A percentile compares a stretch with the other conserved stretches of the same genome.
Evolutionary conservation across 2,113 vertebrate species (phyloP).

Genomic region (Campylorhamphus procurvoides): DNA sequence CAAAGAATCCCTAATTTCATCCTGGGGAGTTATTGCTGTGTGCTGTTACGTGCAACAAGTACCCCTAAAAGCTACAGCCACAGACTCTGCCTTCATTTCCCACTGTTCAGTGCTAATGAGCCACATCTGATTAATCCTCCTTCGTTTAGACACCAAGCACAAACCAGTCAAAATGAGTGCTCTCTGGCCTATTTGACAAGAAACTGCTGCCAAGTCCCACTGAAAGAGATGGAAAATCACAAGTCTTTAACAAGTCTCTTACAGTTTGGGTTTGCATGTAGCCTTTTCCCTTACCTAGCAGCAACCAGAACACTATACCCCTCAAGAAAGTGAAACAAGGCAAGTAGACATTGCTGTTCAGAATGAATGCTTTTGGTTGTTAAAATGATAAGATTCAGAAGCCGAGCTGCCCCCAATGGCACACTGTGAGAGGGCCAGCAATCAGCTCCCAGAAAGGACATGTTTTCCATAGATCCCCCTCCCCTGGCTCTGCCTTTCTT

Average conservation of each 20-base stretch:
- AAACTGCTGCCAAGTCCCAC: neutral
- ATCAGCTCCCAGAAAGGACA: constrained; percentile 12
- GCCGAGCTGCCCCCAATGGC: neutral
- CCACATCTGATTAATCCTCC: neutral
- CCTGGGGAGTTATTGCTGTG: neutral
- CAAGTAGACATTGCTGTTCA: neutral
- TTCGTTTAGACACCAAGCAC: neutral
- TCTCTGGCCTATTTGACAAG: neutral
- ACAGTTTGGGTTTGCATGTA: neutral
- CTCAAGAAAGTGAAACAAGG: neutral
- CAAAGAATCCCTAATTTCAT: neutral
- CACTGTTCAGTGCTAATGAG: neutral
- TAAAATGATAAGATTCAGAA: neutral
- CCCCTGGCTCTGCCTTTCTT: constrained; percentile 65
- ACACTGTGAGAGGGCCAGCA: constrained; percentile 4
- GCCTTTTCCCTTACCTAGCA: neutral
- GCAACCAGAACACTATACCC: neutral
- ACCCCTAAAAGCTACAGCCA: neutral
- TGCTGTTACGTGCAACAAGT: neutral
- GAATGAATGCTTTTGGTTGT: neutral
- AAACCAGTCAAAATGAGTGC: neutral
- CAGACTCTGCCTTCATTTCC: neutral
- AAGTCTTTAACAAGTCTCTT: neutral
- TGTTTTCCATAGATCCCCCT: constrained; percentile 50
- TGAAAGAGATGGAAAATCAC: neutral